These are phyloP conservation scores for Spodoptera littoralis DNA, from an alignment of 2,888 invertebrate genomes.

Conservation along the genomic window DNA sequence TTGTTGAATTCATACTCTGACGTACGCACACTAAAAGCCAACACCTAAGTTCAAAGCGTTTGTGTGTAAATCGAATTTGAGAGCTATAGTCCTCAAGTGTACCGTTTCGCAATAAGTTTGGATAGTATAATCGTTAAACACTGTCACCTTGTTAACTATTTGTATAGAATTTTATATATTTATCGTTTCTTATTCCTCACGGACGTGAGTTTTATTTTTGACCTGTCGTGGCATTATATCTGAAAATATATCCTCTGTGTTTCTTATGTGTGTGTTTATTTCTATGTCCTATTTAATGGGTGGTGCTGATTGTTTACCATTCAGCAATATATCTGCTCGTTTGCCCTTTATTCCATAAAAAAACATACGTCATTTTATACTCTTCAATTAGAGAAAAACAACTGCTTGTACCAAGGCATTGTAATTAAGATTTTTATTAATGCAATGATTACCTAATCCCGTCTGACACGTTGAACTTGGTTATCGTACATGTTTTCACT, in stretches of 20 bases:
- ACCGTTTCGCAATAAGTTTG: conserved; percentile 49
- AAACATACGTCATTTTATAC: too few species aligned
- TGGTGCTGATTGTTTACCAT: too few species aligned
- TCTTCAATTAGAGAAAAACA: too few species aligned
- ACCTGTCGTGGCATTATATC: conserved; percentile 87
- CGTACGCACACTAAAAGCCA: background rate
- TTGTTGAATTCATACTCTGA: conserved; percentile 15
- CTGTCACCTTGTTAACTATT: conserved; percentile 86
- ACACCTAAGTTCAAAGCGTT: conserved; percentile 2
- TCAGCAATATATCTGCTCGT: too few species aligned
- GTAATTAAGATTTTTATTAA: too few species aligned
- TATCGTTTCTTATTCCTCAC: conserved; percentile 84
- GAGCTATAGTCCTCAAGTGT: conserved; percentile 53
- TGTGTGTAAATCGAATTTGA: conserved; percentile 1
- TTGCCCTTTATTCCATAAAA: too few species aligned
- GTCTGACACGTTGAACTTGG: too few species aligned
- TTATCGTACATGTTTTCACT: too few species aligned
- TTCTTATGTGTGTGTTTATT: conserved; percentile 79
- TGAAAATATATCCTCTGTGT: conserved; percentile 88
- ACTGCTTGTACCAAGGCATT: too few species aligned
- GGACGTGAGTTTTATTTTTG: conserved; percentile 83
- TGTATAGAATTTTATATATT: conserved; percentile 87
- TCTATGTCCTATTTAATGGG: background rate
- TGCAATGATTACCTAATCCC: too few species aligned
- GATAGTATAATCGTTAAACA: conserved; percentile 64